phyloP scores from a whole-genome alignment of 2,113 vertebrate genomes.

The Scortum barcoo region DNA sequence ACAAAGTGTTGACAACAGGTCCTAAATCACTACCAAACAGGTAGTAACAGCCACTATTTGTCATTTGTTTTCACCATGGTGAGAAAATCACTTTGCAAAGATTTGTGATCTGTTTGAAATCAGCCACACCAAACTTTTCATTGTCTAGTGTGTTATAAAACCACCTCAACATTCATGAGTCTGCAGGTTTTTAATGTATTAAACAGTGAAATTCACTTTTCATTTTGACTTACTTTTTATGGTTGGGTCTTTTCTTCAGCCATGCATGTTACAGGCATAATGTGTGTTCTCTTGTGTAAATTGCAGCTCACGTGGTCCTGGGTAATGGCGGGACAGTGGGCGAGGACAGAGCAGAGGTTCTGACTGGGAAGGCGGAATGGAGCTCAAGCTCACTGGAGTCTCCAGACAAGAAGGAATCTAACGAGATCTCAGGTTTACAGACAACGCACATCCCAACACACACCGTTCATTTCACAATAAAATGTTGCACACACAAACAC shows the following conservation, averaged over 20 bases:
- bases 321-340: slow-evolving; percentile 88
- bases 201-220: no score
- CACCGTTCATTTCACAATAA: neutral
- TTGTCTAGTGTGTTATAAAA: neutral
- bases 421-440: slow-evolving; percentile 94
- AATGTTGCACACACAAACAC: neutral
- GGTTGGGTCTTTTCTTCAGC: no score
- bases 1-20: no score
- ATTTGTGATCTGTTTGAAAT: neutral
- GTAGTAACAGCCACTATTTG: no score
- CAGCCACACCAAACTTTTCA: neutral
- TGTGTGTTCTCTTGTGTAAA: slow-evolving; percentile 56
- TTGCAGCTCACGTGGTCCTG: slow-evolving; percentile 88
- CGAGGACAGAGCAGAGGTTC: slow-evolving; percentile 86
- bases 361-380: slow-evolving; percentile 84
- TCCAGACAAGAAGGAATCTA: slow-evolving; percentile 85
- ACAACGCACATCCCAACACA: neutral
- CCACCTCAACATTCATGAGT: neutral
- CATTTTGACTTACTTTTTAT: no score
- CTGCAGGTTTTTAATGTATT: neutral
- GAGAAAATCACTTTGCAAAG: no score
- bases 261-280: neutral
- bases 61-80: no score
- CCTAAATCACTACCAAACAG: no score
- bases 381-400: slow-evolving; percentile 83